Evolutionary conservation across 2,797 vertebrate species (phyloP), one percentile per base, ranked within the genome.

Genomic region (Acipenser transmontanus): DNA sequence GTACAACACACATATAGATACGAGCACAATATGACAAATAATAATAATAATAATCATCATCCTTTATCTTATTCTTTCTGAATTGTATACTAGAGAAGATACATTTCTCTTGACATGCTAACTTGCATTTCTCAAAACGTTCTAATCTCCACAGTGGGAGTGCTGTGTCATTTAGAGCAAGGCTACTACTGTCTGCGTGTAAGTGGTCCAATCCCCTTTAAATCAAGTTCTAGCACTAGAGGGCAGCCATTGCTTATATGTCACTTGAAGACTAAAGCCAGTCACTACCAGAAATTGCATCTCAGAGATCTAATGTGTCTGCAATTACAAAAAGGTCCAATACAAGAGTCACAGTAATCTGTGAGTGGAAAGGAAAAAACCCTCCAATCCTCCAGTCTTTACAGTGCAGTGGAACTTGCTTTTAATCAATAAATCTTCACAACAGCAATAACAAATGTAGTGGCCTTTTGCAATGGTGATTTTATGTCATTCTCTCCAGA

Each of bases 241-340:
- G 69, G 72, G 72, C 72, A 67, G 62, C 60, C 69, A 64, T 54
- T 63, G 61, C 67, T 66, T 71, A 74, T 68, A 63, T 65, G 67
- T 68, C 54, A 47, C 34, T 63, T 56, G 62, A 63, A 52, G 52
- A 12, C 12, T 12, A 57, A 1, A 34, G 34, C 34, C 34, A 34
- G 34, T 34, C 34, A 34, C 14, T 7, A 13, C 54, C 6, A 57
- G 54, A 57, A 57, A 57, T 57, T 11, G 12, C 54, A 11, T 57
- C 14, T 11, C 14, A 57, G 4, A n/a, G 7, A 67, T 50, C 59
- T 67, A 20, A 8, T 61, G 47, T 50, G 13, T 50, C 47, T 49
- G 11, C 51, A 34, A 34, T 34, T 3, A 34, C 3, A 48, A 34
- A 62, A 59, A 59, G 14, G 20, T 1, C 52, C 9, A 59, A 57